Percentiles rank a stretch among this genome's conserved stretches.
These are phyloP conservation scores for Ceratina australensis DNA, from an alignment of 1,140 invertebrate genomes.

Conservation along the genomic window DNA sequence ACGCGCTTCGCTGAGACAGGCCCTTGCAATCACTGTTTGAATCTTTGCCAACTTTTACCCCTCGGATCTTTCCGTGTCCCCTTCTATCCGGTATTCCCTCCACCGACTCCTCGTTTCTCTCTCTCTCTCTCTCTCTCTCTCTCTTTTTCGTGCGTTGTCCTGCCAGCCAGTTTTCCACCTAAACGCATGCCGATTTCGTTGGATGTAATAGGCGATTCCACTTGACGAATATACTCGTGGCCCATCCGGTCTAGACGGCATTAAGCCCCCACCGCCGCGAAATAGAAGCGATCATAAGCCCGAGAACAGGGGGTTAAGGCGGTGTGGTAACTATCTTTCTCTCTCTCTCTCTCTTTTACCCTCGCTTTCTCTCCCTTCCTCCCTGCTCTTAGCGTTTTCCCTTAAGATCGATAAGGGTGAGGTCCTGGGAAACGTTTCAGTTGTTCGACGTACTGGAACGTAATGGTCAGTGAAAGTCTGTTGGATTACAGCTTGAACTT, in stretches of 20 bases:
- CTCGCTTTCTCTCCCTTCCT: not conserved
- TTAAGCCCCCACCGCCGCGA: slow-evolving; percentile 59
- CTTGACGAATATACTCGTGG: slow-evolving; percentile 66
- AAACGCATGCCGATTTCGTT: slow-evolving; percentile 67
- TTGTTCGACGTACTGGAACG: not conserved
- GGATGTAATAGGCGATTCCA: slow-evolving; percentile 72
- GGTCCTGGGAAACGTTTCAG: slow-evolving; percentile 4
- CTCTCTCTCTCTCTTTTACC: slow-evolving; percentile 1
- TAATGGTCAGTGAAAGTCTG: not conserved
- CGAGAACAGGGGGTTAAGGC: not conserved
- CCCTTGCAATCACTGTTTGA: slow-evolving; percentile 77
- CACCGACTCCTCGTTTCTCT: not conserved
- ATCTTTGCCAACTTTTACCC: slow-evolving; percentile 72
- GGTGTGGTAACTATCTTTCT: slow-evolving; percentile 10
- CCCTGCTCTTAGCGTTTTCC: not conserved
- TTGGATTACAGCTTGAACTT: no score
- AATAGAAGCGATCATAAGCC: slow-evolving; percentile 51
- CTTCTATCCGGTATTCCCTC: not conserved
- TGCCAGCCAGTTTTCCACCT: slow-evolving; percentile 61
- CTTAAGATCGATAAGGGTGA: slow-evolving; percentile 31
- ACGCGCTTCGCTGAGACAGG: slow-evolving; percentile 73
- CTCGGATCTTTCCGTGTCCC: slow-evolving; percentile 38
- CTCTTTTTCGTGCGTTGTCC: not conserved
- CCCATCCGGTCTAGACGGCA: slow-evolving; percentile 74
- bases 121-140: not conserved